Evolutionary conservation across 2,797 vertebrate genomes (phyloP).

Genomic region (Pseudochirops corinnae): DNA sequence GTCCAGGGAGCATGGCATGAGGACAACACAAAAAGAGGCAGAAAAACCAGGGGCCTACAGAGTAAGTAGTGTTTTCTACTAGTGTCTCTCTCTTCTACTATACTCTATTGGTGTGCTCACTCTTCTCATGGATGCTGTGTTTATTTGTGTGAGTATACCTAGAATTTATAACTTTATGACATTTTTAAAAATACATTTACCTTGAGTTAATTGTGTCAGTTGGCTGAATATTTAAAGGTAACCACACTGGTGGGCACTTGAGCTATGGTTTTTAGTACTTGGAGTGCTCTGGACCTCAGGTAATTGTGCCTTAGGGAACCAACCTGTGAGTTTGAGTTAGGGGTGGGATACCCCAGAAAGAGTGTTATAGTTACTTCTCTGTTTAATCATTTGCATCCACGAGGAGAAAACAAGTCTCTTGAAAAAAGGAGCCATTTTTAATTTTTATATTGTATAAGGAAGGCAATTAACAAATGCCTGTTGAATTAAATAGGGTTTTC

Average conservation of each 20-base stretch:
- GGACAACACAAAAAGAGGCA: background rate
- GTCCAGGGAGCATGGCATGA: background rate
- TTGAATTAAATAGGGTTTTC: too few relatives aligned
- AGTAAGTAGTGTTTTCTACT: background rate
- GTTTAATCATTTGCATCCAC: background rate
- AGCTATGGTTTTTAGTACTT: background rate
- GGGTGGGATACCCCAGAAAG: background rate
- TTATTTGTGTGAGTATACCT: background rate
- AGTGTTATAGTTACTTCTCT: background rate
- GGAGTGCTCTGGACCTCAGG: background rate
- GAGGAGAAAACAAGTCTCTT: background rate
- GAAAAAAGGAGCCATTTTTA: background rate
- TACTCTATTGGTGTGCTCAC: background rate
- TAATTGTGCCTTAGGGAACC: background rate
- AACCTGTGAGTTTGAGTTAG: background rate
- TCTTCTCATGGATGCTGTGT: background rate
- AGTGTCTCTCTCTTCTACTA: background rate
- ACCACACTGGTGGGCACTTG: background rate
- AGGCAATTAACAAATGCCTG: background rate
- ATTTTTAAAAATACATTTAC: background rate
- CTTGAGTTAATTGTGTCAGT: background rate
- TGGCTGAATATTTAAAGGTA: background rate
- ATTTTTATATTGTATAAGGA: background rate
- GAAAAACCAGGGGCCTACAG: background rate
- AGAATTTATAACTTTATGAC: background rate